Conservation (phyloP, 2,797 vertebrate species). For the Coreius guichenoti region DNA sequence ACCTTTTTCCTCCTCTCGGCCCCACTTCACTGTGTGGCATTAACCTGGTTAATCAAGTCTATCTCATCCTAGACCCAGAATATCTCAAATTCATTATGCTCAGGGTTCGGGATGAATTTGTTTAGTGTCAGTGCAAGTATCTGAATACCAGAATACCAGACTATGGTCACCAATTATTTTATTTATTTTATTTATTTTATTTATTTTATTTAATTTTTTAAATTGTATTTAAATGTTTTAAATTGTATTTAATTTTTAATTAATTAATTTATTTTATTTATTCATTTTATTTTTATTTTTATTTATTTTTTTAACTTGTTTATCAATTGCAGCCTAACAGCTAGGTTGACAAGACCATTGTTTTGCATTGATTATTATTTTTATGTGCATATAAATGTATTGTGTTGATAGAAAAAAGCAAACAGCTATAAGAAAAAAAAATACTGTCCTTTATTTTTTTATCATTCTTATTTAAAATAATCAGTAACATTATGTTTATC, state of each 20-base stretch:
- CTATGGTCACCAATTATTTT: neutral
- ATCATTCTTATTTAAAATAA: neutral
- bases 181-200: too few species aligned
- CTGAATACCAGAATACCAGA: slow-evolving; percentile 3
- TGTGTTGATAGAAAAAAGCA: neutral
- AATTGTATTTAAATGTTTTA: too few species aligned
- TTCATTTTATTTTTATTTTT: too few species aligned
- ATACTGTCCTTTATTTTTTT: neutral
- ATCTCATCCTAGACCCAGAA: slow-evolving; percentile 38
- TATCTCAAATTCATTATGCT: slow-evolving; percentile 9
- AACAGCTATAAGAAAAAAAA: neutral
- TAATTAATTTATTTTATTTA: too few species aligned
- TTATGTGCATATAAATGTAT: neutral
- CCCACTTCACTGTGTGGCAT: slow-evolving; percentile 65
- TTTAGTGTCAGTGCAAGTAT: slow-evolving; percentile 1
- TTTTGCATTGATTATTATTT: neutral
- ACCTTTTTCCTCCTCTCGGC: slow-evolving; percentile 51
- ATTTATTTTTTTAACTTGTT: neutral
- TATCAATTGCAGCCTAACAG: neutral
- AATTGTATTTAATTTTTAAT: too few species aligned
- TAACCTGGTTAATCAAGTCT: slow-evolving; percentile 77
- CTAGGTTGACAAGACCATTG: neutral
- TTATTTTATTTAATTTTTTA: too few species aligned
- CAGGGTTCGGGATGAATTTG: slow-evolving; percentile 39
- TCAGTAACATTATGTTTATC: neutral